A percentile compares a stretch with the other conserved stretches of the same genome.
Conservation (phyloP, 2,888 invertebrate species). For the Blastobasis lacticolella region DNA sequence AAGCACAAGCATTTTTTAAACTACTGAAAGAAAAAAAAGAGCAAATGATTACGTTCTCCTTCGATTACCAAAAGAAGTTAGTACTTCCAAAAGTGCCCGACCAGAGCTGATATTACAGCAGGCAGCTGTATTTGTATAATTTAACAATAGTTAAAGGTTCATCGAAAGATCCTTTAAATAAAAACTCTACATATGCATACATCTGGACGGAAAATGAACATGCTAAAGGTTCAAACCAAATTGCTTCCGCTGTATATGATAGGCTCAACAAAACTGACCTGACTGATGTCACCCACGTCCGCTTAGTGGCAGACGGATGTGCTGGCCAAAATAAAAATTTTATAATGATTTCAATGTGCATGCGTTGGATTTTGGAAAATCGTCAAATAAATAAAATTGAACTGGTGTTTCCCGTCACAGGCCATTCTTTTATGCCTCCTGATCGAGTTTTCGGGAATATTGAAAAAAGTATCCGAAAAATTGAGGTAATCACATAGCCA, state of each 20-base stretch:
- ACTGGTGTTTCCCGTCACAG: slow-evolving; percentile 16
- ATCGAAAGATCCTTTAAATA: slow-evolving; percentile 16
- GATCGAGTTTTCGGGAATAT: slow-evolving; percentile 11
- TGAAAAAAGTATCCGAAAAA: neutral
- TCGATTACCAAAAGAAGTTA: slow-evolving; percentile 14
- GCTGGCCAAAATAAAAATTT: slow-evolving; percentile 22
- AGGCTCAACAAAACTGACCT: slow-evolving; percentile 19
- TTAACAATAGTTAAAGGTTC: slow-evolving; percentile 17
- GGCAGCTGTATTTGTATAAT: slow-evolving; percentile 16
- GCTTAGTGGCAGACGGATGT: slow-evolving; percentile 18
- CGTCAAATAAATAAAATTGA: slow-evolving; percentile 5
- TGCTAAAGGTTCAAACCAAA: slow-evolving; percentile 18
- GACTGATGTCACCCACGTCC: slow-evolving; percentile 12
- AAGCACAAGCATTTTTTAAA: slow-evolving; percentile 16
- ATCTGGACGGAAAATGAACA: slow-evolving; percentile 20
- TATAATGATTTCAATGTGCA: slow-evolving; percentile 18
- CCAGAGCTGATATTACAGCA: slow-evolving; percentile 13
- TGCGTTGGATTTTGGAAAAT: slow-evolving; percentile 17
- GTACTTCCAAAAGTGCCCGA: slow-evolving; percentile 15
- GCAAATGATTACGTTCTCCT: slow-evolving; percentile 17
- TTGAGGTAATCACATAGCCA: slow-evolving; percentile 1
- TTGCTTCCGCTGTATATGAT: slow-evolving; percentile 21
- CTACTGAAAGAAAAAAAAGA: slow-evolving; percentile 12
- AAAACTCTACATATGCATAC: slow-evolving; percentile 12
- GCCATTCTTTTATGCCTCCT: slow-evolving; percentile 12